Conservation (phyloP, 2,888 invertebrate species). For the Drosophila neutralis region DNA sequence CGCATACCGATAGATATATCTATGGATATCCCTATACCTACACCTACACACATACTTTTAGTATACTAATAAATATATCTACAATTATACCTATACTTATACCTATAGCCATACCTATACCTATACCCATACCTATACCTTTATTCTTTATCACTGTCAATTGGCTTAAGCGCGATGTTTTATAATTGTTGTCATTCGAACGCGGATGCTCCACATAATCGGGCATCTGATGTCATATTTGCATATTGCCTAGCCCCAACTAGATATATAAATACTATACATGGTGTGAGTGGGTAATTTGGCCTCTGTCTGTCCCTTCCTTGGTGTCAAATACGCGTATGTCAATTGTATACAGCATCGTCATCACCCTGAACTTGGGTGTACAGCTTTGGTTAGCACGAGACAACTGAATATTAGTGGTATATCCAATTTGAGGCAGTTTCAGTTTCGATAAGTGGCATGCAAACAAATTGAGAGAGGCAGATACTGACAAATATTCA, state of each 20-base stretch:
- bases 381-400: conserved; percentile 26
- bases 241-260: neutral
- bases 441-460: conserved; percentile 11
- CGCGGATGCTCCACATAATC: conserved; percentile 12
- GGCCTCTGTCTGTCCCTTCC: neutral
- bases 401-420: conserved; percentile 2
- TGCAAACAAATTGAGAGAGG: conserved; percentile 16
- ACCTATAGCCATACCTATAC: neutral
- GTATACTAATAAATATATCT: neutral
- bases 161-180: conserved; percentile 38
- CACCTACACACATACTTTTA: neutral
- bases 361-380: conserved; percentile 42
- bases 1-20: too few species aligned
- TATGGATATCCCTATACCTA: neutral
- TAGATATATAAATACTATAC: conserved; percentile 1
- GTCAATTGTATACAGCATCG: conserved; percentile 9
- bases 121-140: neutral
- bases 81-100: neutral
- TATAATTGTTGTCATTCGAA: conserved; percentile 12
- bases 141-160: conserved; percentile 25
- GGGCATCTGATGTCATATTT: conserved; percentile 9
- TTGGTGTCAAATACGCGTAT: neutral
- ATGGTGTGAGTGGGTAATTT: neutral
- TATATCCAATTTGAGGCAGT: conserved; percentile 29
- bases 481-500: neutral